Percentiles rank a stretch among this genome's conserved stretches.
These are phyloP conservation scores for Lasiurus cinereus DNA, from an alignment of 2,113 vertebrate species.

Conservation along the genomic window DNA sequence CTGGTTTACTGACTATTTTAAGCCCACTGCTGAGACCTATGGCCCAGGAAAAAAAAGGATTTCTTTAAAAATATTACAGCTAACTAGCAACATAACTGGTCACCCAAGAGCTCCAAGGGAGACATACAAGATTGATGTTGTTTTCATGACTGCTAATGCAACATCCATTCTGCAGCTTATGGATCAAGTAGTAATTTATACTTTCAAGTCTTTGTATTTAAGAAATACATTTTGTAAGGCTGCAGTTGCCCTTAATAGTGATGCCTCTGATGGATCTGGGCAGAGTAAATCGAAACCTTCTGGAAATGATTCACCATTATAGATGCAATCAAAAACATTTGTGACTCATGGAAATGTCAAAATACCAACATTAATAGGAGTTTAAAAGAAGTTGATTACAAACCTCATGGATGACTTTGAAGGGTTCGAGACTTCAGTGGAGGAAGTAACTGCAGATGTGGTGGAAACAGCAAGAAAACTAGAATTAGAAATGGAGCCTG, in stretches of 20 bases:
- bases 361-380: background rate
- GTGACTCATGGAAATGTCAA: background rate
- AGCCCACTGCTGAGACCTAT: background rate
- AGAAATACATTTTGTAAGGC: background rate
- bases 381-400: background rate
- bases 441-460: background rate
- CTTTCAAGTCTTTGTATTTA: background rate
- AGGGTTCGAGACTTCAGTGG: background rate
- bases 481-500: background rate
- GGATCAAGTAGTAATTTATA: background rate
- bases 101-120: background rate
- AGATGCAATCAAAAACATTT: background rate
- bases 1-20: background rate
- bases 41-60: background rate
- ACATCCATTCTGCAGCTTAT: background rate
- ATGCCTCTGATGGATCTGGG: background rate
- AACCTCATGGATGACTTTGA: background rate
- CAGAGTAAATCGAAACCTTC: background rate
- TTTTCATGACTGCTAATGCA: background rate
- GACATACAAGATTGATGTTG: background rate
- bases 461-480: background rate
- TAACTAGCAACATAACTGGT: background rate
- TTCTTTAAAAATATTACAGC: background rate
- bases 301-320: background rate
- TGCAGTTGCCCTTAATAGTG: background rate